Conservation (phyloP, 2,113 vertebrate species). For the Bungarus multicinctus region DNA sequence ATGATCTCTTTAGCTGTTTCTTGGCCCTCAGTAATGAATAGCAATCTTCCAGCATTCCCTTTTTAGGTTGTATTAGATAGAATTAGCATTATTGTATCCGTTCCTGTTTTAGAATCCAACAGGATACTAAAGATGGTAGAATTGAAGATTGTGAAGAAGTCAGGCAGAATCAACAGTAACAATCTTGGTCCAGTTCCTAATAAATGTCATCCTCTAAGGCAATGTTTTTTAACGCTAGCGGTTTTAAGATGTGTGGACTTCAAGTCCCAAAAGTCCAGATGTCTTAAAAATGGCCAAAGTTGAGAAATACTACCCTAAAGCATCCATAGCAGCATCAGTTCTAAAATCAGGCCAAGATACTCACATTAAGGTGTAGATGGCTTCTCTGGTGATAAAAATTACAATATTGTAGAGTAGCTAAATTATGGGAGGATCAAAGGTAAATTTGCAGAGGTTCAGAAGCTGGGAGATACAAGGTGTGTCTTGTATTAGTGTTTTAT, state of each 20-base stretch:
- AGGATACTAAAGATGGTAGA: not conserved
- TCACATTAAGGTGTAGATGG: not conserved
- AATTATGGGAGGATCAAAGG: not conserved
- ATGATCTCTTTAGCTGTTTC: not conserved
- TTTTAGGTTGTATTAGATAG: not conserved
- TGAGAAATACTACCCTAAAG: not conserved
- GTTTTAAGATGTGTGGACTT: not conserved
- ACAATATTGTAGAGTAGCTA: not conserved
- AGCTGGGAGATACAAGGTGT: not conserved
- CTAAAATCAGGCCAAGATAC: not conserved
- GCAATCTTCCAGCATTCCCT: not conserved
- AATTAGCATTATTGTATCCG: not conserved
- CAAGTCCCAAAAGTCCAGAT: not conserved
- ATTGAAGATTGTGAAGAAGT: not conserved
- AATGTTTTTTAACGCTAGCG: not conserved
- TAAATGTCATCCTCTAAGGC: not conserved
- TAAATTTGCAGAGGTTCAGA: not conserved
- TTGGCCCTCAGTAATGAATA: not conserved
- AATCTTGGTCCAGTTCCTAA: not conserved
- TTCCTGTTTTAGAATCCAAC: not conserved
- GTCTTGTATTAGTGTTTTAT: not conserved
- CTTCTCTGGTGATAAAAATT: not conserved
- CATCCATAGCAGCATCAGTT: not conserved
- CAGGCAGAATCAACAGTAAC: not conserved
- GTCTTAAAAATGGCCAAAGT: not conserved